These are phyloP conservation scores for Tribolium castaneum DNA, from an alignment of 1,140 invertebrate genomes.

Conservation along the genomic window DNA sequence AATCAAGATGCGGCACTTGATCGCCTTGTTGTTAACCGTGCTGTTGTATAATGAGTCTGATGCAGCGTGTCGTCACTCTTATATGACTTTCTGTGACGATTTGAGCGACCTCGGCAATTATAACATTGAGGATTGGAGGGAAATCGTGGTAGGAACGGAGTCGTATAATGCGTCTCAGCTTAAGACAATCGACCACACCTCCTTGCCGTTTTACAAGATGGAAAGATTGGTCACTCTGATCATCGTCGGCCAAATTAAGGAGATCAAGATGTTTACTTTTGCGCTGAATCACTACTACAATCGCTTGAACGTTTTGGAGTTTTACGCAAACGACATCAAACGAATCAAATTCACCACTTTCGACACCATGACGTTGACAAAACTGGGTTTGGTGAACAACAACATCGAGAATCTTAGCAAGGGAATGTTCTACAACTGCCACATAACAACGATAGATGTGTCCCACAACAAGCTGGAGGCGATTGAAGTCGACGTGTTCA, in stretches of 20 bases:
- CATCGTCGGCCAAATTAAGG: neutral
- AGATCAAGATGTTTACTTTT: neutral
- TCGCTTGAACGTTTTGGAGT: neutral
- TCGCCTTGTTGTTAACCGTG: neutral
- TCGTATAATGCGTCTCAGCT: neutral
- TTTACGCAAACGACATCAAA: slow-evolving; percentile 5
- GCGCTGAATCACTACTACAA: neutral
- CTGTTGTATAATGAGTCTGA: neutral
- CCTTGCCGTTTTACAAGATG: neutral
- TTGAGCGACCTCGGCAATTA: neutral
- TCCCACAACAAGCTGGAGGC: neutral
- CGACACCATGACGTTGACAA: neutral
- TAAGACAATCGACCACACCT: neutral
- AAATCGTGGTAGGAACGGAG: neutral
- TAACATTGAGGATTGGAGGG: neutral
- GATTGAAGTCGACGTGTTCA: neutral
- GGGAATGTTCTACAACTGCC: neutral
- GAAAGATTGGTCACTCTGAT: neutral
- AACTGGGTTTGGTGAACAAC: neutral
- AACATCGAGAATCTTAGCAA: neutral
- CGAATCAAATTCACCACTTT: neutral
- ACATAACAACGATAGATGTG: neutral
- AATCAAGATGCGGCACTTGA: neutral
- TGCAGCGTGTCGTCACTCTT: neutral
- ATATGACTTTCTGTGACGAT: slow-evolving; percentile 4